A percentile compares a stretch with the other conserved stretches of the same genome.
Conservation (phyloP, 2,888 invertebrate species). For the Protophormia terraenovae region DNA sequence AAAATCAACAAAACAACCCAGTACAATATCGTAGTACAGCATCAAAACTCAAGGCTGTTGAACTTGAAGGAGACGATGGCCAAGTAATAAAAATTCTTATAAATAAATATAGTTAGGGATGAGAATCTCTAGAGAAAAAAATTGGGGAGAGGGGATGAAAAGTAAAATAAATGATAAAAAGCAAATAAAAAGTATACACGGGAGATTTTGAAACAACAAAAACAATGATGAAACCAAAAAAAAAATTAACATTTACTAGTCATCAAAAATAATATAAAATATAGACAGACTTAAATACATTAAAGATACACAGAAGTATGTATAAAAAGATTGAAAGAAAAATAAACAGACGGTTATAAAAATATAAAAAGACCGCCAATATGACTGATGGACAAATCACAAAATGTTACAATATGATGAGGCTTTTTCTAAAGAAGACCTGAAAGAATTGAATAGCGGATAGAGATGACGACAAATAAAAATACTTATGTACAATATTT, state of each 20-base stretch:
- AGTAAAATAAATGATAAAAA: constrained; percentile 2
- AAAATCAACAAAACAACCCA: neutral
- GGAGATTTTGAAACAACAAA: neutral
- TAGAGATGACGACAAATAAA: too few relatives aligned
- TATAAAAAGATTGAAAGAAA: neutral
- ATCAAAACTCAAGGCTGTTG: neutral
- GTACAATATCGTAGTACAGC: too few relatives aligned
- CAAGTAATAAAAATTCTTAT: neutral
- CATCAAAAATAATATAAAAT: neutral
- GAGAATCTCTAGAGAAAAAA: neutral
- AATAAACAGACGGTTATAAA: neutral
- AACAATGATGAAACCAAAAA: neutral
- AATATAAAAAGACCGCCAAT: neutral
- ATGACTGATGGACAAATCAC: neutral
- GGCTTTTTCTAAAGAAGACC: too few relatives aligned
- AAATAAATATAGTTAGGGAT: neutral
- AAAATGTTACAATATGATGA: neutral
- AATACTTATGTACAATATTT: too few relatives aligned
- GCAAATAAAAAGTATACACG: constrained; percentile 5
- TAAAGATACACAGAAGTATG: neutral
- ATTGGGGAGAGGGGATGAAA: neutral
- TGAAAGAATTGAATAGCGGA: too few relatives aligned
- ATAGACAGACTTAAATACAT: neutral
- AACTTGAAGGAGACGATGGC: neutral
- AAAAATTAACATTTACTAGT: neutral